phyloP scores from a whole-genome alignment of 2,888 invertebrate genomes.

The Monopis laevigella region DNA sequence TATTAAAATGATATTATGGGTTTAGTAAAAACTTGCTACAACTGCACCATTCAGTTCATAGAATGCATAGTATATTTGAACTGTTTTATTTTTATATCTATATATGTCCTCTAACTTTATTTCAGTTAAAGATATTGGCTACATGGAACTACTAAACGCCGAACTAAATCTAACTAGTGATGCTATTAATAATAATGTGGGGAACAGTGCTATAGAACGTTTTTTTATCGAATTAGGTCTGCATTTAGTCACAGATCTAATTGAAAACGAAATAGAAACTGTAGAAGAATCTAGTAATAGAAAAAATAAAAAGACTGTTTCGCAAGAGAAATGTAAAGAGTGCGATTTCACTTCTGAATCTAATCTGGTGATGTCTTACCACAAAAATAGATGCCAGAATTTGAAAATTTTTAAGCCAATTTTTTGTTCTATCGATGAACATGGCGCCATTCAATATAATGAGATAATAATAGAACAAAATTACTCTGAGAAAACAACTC shows the following conservation, averaged over 20 bases:
- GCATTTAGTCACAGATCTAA: neutral
- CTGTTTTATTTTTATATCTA: too few relatives aligned
- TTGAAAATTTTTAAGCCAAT: too few relatives aligned
- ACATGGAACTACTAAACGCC: too few relatives aligned
- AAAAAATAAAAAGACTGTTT: neutral
- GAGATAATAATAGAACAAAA: neutral
- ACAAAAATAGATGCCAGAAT: neutral
- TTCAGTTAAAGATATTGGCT: too few relatives aligned
- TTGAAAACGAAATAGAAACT: neutral
- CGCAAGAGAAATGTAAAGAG: neutral
- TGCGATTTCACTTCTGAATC: slow-evolving; percentile 1
- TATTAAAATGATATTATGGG: too few relatives aligned
- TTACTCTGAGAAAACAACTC: neutral
- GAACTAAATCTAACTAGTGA: too few relatives aligned
- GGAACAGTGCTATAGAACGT: too few relatives aligned
- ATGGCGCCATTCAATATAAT: neutral
- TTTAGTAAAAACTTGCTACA: too few relatives aligned
- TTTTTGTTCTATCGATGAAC: neutral
- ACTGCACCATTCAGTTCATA: too few relatives aligned
- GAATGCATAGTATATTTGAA: too few relatives aligned
- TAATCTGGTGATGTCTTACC: neutral
- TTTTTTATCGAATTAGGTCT: neutral
- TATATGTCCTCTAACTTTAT: too few relatives aligned
- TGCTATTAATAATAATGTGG: too few relatives aligned
- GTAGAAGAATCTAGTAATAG: neutral